These are phyloP conservation scores for Trichechus manatus DNA, from an alignment of 2,113 vertebrate genomes.

Conservation along the genomic window DNA sequence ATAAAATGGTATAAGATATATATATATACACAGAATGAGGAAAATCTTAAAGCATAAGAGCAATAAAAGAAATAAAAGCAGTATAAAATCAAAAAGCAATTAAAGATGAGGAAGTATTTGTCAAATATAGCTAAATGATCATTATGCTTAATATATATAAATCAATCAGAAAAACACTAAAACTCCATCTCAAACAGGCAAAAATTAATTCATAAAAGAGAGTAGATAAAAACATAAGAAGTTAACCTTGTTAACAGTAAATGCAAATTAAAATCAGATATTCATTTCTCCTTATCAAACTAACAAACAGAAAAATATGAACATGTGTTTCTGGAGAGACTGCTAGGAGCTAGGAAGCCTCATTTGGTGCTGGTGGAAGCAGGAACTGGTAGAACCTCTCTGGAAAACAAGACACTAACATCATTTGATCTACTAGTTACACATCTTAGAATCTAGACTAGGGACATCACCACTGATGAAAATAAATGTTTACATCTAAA, in stretches of 20 bases:
- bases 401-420: neutral
- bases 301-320: neutral
- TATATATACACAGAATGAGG: neutral
- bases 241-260: neutral
- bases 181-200: neutral
- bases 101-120: neutral
- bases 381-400: neutral
- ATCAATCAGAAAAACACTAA: neutral
- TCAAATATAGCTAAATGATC: neutral
- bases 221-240: neutral
- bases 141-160: neutral
- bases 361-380: neutral
- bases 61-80: neutral
- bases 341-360: neutral
- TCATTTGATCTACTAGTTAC: neutral
- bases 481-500: neutral
- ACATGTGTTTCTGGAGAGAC: neutral
- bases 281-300: neutral
- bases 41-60: neutral
- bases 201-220: neutral
- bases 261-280: neutral
- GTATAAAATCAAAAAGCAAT: neutral
- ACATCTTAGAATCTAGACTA: neutral
- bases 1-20: neutral
- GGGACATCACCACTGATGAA: neutral